Evolutionary conservation across 1,140 invertebrate genomes (phyloP).

Genomic region (Ephestia elutella): DNA sequence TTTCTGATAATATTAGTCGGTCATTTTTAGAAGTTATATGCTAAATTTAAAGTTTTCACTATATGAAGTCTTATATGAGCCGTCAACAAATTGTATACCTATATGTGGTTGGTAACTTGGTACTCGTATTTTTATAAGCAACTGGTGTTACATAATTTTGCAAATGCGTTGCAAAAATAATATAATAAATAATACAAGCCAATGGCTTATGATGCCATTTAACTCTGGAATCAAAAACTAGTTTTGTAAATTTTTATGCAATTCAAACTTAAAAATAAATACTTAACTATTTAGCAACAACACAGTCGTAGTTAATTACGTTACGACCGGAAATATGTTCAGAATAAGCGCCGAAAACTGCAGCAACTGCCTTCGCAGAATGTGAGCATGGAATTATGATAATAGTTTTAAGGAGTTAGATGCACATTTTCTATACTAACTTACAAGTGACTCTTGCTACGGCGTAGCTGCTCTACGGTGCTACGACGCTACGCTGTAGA

Average conservation of each 20-base stretch:
- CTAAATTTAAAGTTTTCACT: neutral
- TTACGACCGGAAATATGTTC: neutral
- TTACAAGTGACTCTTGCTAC: slow-evolving; percentile 29
- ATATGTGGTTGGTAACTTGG: too few relatives aligned
- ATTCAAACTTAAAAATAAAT: neutral
- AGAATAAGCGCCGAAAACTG: slow-evolving; percentile 25
- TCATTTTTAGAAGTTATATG: neutral
- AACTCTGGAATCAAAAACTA: too few relatives aligned
- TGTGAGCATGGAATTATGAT: slow-evolving; percentile 62
- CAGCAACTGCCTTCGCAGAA: slow-evolving; percentile 52
- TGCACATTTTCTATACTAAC: slow-evolving; percentile 46
- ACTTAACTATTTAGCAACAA: neutral
- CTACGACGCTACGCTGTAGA: slow-evolving; percentile 40
- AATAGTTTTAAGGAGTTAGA: slow-evolving; percentile 67
- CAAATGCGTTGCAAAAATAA: too few relatives aligned
- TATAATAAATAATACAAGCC: too few relatives aligned
- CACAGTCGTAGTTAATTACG: neutral
- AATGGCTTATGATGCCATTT: too few relatives aligned
- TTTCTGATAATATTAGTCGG: slow-evolving; percentile 23
- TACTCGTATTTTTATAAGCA: too few relatives aligned
- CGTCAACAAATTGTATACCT: too few relatives aligned
- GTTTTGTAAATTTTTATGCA: too few relatives aligned
- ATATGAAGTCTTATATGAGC: neutral
- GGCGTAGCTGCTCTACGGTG: slow-evolving; percentile 10
- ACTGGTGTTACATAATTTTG: too few relatives aligned